A percentile compares a stretch with the other conserved stretches of the same genome.
phyloP scores from a whole-genome alignment of 2,888 invertebrate genomes.

The Psylliodes chrysocephalus region DNA sequence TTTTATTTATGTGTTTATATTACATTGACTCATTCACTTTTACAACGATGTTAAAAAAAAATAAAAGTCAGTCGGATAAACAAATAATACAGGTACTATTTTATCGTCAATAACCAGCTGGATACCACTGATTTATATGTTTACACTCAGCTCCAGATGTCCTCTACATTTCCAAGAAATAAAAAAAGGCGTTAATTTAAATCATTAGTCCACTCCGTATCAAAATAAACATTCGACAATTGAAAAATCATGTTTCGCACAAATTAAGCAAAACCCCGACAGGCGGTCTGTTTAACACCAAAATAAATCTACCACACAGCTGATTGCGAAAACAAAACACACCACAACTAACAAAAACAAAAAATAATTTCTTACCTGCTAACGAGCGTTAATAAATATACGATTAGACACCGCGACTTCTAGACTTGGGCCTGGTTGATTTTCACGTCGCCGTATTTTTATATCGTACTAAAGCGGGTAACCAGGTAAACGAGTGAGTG shows the following conservation, averaged over 20 bases:
- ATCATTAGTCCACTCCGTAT: background rate
- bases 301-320: conserved; percentile 14
- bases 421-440: conserved; percentile 8
- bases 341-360: conserved; percentile 4
- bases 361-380: conserved; percentile 29
- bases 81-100: background rate
- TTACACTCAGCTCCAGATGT: background rate
- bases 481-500: conserved; percentile 39
- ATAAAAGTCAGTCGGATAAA: background rate
- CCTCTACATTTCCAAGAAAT: background rate
- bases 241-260: conserved; percentile 12
- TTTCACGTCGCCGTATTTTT: conserved; percentile 34
- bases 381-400: conserved; percentile 2
- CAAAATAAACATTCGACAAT: conserved; percentile 16
- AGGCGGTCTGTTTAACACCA: conserved; percentile 12
- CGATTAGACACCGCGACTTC: conserved; percentile 6
- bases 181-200: background rate
- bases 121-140: background rate
- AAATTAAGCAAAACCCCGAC: conserved; percentile 18
- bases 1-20: background rate
- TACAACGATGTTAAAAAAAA: background rate
- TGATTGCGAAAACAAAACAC: conserved; percentile 14
- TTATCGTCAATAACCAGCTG: background rate
- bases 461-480: conserved; percentile 30
- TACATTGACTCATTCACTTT: background rate